Percentiles rank a stretch among this genome's conserved stretches.
phyloP scores from a whole-genome alignment of 2,888 invertebrate species.

The Ernsta delagoae region DNA sequence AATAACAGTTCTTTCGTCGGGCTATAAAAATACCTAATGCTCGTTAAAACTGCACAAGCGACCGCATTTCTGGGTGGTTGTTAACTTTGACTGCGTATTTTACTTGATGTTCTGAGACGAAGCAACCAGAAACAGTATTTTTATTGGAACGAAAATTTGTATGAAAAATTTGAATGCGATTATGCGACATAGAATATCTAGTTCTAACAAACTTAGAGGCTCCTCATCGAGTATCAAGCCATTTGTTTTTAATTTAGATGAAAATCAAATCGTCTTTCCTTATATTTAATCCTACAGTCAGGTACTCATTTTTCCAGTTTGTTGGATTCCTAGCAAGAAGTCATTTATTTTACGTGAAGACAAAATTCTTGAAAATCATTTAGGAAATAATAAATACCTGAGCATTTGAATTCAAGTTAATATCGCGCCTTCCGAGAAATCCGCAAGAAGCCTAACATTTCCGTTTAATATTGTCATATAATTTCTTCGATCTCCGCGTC shows the following conservation, averaged over 20 bases:
- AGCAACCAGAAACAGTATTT: too few species aligned
- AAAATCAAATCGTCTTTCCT: too few species aligned
- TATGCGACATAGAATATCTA: too few species aligned
- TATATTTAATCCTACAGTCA: too few species aligned
- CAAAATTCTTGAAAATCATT: constrained; percentile 14
- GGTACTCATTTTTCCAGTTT: too few species aligned
- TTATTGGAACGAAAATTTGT: too few species aligned
- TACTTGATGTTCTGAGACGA: too few species aligned
- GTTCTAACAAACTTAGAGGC: too few species aligned
- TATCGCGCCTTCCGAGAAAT: constrained; percentile 28
- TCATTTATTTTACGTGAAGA: background rate
- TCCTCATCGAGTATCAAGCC: too few species aligned
- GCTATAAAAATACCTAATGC: constrained; percentile 31
- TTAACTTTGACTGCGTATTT: background rate
- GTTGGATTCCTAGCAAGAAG: too few species aligned
- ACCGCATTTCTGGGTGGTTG: background rate
- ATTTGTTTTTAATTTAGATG: too few species aligned
- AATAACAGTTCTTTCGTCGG: constrained; percentile 27
- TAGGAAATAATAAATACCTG: constrained; percentile 21
- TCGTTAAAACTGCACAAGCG: constrained; percentile 14
- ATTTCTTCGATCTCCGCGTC: constrained; percentile 37
- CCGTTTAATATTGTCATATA: constrained; percentile 38
- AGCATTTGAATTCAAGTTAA: constrained; percentile 30
- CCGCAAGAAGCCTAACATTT: constrained; percentile 26
- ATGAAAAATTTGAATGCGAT: too few species aligned